phyloP scores from a whole-genome alignment of 2,797 vertebrate genomes.

The Tiaroga cobitis region DNA sequence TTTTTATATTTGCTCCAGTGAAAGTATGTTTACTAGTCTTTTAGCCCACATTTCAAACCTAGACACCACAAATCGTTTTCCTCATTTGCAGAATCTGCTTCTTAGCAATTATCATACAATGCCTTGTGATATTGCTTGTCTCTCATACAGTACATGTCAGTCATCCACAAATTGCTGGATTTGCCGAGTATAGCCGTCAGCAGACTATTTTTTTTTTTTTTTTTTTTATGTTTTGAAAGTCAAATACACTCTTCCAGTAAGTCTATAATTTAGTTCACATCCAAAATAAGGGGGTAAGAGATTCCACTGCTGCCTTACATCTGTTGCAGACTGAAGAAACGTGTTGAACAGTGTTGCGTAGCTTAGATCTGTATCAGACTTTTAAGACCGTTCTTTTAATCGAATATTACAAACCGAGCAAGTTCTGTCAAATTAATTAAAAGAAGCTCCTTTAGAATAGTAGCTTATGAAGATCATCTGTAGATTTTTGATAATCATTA shows the following conservation, averaged over 20 bases:
- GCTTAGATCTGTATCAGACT: neutral
- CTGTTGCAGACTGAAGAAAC: neutral
- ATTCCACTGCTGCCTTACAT: neutral
- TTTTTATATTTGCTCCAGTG: neutral
- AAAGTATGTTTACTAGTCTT: neutral
- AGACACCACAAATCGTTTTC: conserved; percentile 11
- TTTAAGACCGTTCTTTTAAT: neutral
- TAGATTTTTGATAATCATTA: neutral
- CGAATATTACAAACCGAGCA: neutral
- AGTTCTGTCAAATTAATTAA: neutral
- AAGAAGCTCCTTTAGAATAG: neutral
- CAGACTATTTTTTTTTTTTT: neutral
- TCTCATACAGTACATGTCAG: neutral
- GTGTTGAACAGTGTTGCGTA: neutral
- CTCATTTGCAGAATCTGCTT: neutral
- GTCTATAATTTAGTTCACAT: conserved; percentile 11
- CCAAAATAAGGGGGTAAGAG: neutral
- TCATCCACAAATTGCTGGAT: conserved; percentile 16
- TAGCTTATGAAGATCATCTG: conserved; percentile 5
- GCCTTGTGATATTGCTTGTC: neutral
- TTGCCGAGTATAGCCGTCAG: neutral
- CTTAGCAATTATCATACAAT: conserved; percentile 9
- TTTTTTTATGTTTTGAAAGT: neutral
- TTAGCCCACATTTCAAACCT: neutral
- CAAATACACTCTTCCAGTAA: conserved; percentile 4